phyloP scores from a whole-genome alignment of 1,140 invertebrate species.

The Akabosia matsudoensis region DNA sequence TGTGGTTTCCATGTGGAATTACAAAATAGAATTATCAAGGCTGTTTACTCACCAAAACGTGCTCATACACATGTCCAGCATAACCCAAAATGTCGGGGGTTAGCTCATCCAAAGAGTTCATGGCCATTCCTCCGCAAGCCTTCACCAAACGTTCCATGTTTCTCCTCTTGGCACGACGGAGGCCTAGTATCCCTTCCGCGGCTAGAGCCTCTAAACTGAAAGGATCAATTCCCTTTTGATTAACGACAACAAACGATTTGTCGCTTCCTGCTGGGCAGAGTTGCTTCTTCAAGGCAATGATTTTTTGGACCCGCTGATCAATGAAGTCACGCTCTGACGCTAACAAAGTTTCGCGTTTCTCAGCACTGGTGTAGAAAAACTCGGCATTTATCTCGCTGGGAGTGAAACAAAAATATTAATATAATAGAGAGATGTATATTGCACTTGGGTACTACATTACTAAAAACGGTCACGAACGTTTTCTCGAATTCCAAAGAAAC shows the following conservation, averaged over 20 bases:
- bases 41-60: conserved; percentile 69
- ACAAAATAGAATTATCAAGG: conserved; percentile 96
- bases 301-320: conserved; percentile 89
- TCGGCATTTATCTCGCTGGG: conserved; percentile 87
- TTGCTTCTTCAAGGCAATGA: conserved; percentile 93
- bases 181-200: conserved; percentile 90
- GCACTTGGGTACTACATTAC: too few relatives aligned
- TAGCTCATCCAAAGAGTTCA: conserved; percentile 94
- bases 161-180: conserved; percentile 92
- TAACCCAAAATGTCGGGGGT: conserved; percentile 82
- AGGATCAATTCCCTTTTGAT: conserved; percentile 98
- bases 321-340: conserved; percentile 94
- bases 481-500: conserved; percentile 99
- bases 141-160: conserved; percentile 97
- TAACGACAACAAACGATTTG: conserved; percentile 92
- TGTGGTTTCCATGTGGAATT: conserved; percentile 80
- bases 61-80: conserved; percentile 94
- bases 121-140: conserved; percentile 60
- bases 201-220: conserved; percentile 92
- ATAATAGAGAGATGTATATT: conserved; percentile 66
- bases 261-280: conserved; percentile 77
- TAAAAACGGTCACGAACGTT: conserved; percentile 67
- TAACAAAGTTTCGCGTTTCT: conserved; percentile 92
- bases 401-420: conserved; percentile 40
- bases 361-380: conserved; percentile 98